These are phyloP conservation scores for Eriosoma lanigerum DNA, from an alignment of 1,140 invertebrate genomes.

Conservation along the genomic window DNA sequence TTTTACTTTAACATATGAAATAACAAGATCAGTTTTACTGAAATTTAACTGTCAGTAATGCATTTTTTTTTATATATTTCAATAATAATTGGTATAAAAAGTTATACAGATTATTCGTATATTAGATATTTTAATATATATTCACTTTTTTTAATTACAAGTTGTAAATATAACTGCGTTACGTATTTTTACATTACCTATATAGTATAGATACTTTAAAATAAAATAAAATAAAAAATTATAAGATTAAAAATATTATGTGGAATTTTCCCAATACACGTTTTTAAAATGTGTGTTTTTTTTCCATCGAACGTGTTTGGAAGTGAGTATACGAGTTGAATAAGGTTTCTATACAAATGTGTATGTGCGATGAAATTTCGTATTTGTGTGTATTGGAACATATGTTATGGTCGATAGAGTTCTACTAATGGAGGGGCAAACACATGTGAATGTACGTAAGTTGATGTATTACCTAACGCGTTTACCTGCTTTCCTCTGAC, in stretches of 20 bases:
- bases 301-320: background rate
- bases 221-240: no score
- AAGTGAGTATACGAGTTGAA: background rate
- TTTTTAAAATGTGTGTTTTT: constrained; percentile 8
- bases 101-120: no score
- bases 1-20: no score
- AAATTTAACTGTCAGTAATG: no score
- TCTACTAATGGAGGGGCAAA: constrained; percentile 32
- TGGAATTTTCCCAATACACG: background rate
- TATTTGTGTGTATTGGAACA: background rate
- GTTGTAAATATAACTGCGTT: no score
- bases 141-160: no score
- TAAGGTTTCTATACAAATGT: background rate
- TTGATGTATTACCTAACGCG: constrained; percentile 30
- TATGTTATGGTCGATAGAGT: constrained; percentile 29
- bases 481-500: constrained; percentile 5
- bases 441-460: background rate
- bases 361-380: background rate
- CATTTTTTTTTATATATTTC: no score
- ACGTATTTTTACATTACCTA: no score
- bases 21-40: no score
- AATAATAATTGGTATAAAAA: no score
- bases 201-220: no score
- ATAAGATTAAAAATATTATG: background rate
- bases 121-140: no score